phyloP scores from a whole-genome alignment of 2,888 invertebrate species.

The Drosophila glabriapex region DNA sequence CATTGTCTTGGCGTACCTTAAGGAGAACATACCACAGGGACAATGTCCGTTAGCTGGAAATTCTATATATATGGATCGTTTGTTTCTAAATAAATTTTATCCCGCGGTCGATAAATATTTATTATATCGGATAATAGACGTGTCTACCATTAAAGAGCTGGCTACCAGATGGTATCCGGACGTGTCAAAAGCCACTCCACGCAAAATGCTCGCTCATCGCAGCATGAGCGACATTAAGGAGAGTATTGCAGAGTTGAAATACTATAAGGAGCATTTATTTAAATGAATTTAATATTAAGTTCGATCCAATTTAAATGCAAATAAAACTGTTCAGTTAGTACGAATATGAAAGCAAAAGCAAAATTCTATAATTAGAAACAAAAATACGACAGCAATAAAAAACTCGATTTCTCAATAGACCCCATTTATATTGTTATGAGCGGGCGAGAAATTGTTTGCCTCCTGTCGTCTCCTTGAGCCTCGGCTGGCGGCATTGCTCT shows the following conservation, averaged over 20 bases:
- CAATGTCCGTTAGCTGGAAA: constrained; percentile 94
- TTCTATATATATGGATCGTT: constrained; percentile 93
- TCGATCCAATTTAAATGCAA: constrained; percentile 14
- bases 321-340: constrained; percentile 58
- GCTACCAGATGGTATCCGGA: constrained; percentile 91
- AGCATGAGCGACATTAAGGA: constrained; percentile 94
- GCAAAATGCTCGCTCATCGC: constrained; percentile 89
- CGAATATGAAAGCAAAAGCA: constrained; percentile 78
- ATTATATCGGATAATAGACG: constrained; percentile 97
- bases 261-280: constrained; percentile 90
- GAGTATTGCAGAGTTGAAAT: constrained; percentile 93
- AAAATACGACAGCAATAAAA: constrained; percentile 81
- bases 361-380: constrained; percentile 81
- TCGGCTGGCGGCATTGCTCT: constrained; percentile 62
- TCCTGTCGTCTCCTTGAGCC: constrained; percentile 69
- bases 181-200: constrained; percentile 87
- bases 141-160: constrained; percentile 95
- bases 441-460: constrained; percentile 76
- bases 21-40: constrained; percentile 86
- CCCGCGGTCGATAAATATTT: constrained; percentile 90
- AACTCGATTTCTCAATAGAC: constrained; percentile 84
- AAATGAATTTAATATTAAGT: constrained; percentile 43
- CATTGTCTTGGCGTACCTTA: constrained; percentile 90
- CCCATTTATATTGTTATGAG: constrained; percentile 85
- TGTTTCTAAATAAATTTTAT: constrained; percentile 94